Evolutionary conservation across 30 jellyfish, hydroid and myxozoan genomes (phyloP).

Genomic region (Hydractinia symbiolongicarpus): DNA sequence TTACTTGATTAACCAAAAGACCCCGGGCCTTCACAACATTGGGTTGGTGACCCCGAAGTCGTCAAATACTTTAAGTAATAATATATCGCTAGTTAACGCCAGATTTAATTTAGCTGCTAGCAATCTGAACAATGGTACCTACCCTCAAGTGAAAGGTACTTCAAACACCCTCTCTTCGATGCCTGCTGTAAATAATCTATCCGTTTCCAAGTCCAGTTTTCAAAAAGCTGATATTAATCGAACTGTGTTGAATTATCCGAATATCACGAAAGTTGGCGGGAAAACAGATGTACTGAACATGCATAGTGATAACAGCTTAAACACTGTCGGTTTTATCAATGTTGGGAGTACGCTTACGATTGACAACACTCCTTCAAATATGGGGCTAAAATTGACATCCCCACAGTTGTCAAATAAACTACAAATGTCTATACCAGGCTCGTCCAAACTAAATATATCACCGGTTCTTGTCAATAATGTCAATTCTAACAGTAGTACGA

Average conservation of each 20-base stretch:
- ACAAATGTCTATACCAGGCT: constrained; percentile 26
- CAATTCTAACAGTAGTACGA: neutral
- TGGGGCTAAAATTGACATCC: neutral
- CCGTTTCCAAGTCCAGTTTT: neutral
- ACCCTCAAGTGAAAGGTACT: neutral
- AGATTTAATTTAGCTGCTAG: neutral
- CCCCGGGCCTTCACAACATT: constrained; percentile 9
- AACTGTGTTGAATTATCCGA: constrained; percentile 10
- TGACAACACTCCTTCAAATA: neutral
- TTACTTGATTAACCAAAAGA: neutral
- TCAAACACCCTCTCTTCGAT: neutral
- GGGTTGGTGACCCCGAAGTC: neutral
- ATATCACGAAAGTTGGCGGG: constrained; percentile 5
- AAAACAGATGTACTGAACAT: neutral
- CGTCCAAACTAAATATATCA: constrained; percentile 23
- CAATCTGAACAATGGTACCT: neutral
- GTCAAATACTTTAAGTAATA: constrained; percentile 4
- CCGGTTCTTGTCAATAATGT: constrained; percentile 9
- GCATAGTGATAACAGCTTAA: neutral
- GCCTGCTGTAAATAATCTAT: neutral
- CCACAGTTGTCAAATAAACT: constrained; percentile 4
- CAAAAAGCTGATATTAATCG: neutral
- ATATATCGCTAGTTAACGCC: constrained; percentile 9
- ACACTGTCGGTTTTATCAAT: neutral
- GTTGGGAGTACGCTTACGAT: neutral